Conservation (phyloP, 2,888 invertebrate genomes). For the Esperia sulphurella region DNA sequence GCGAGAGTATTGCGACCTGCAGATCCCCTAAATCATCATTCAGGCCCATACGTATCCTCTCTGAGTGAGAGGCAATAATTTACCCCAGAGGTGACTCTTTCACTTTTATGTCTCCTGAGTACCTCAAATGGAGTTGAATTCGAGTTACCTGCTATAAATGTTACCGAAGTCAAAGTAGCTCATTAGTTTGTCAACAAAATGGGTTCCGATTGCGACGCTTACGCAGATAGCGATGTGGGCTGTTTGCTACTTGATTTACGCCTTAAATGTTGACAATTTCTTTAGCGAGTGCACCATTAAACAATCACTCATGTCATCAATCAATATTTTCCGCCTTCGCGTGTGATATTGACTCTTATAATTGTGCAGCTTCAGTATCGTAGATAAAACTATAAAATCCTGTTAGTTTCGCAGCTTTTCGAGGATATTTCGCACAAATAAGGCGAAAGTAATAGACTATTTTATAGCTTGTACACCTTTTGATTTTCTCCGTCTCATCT, state of each 20-base stretch:
- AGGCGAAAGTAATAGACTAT: slow-evolving; percentile 26
- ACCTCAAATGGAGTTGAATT: too few species aligned
- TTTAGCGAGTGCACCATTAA: neutral
- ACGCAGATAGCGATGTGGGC: too few species aligned
- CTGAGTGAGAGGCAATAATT: too few species aligned
- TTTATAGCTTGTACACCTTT: slow-evolving; percentile 32
- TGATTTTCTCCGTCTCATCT: slow-evolving; percentile 11
- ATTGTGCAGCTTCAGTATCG: slow-evolving; percentile 15
- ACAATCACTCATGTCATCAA: too few species aligned
- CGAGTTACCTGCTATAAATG: too few species aligned
- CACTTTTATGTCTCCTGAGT: too few species aligned
- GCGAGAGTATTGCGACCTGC: neutral
- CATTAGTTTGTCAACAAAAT: too few species aligned
- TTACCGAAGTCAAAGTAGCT: too few species aligned
- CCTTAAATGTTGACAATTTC: neutral
- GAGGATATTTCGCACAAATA: slow-evolving; percentile 25
- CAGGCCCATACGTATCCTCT: too few species aligned
- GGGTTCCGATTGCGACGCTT: too few species aligned
- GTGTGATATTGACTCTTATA: neutral
- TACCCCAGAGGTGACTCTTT: too few species aligned
- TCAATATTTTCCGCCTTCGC: neutral
- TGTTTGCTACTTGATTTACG: neutral
- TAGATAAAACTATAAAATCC: slow-evolving; percentile 32
- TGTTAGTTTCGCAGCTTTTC: slow-evolving; percentile 33
- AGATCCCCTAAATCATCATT: neutral